Base-by-base conservation (phyloP, 2,888 invertebrate genomes). In the Palloptera scutellata region DNA sequence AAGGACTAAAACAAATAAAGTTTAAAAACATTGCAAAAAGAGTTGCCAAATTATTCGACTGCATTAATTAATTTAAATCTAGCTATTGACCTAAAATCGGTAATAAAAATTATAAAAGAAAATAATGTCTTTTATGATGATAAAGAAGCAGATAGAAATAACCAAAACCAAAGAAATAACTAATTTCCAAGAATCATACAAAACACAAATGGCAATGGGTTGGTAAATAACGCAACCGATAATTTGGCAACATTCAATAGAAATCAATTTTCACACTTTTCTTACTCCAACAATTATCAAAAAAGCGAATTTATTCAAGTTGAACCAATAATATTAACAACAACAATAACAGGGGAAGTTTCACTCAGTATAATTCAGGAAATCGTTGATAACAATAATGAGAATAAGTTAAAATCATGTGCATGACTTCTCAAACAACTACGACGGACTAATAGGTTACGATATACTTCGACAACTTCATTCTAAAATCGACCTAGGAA, bases 291-390 rank as follows among this genome's bases (percentile, higher is more conserved):
- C n/a, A n/a, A n/a, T n/a, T n/a, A n/a, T n/a, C n/a, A n/a, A 19
- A 59, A 52, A 42, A 59, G 19, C 6, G 20, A 53, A 52, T 20
- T 13, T 53, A 65, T 17, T n/a, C n/a, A 41, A 40, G 65, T 59
- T 41, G 42, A 58, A 42, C 64, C 64, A 41, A 64, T 64, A 41
- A 59, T 52, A 59, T 42, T 53, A 59, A 53, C 51, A 59, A 64
- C 64, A 30, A 53, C 59, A 30, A 51, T n/a, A n/a, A n/a, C 48
- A 10, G 61, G 51, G n/a, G 51, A 61, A 20, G 30, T 61, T 13
- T 19, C 51, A 20, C 30, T 51, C 15, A 30, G 40, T 40, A 20
- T 13, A 51, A 51, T 51, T n/a, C 51, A 61, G 51, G 40, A 61
- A 61, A n/a, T 61, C 40, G 20, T 17, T 51, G n/a, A 17, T n/a